phyloP scores from a whole-genome alignment of 2,797 vertebrate species.

The Centroberyx gerrardi region DNA sequence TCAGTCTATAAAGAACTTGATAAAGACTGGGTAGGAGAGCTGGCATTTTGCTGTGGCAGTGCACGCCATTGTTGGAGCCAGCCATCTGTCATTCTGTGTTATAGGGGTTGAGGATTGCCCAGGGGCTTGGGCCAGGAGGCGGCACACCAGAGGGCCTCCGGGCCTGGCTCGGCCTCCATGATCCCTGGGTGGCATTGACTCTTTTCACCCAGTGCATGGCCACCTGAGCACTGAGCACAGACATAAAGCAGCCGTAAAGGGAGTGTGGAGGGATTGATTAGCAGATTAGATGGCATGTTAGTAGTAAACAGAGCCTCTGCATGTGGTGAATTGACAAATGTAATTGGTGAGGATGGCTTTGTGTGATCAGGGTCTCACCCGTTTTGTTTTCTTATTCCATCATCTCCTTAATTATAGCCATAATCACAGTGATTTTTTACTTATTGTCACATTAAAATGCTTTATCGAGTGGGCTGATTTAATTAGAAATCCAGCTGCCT shows the following conservation, averaged over 20 bases:
- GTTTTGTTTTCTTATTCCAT: background rate
- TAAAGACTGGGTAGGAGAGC: conserved; percentile 18
- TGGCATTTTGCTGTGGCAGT: conserved; percentile 38
- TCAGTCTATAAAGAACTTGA: conserved; percentile 2
- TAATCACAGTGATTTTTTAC: conserved; percentile 6
- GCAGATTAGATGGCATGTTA: background rate
- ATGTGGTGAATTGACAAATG: background rate
- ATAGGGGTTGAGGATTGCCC: conserved; percentile 27
- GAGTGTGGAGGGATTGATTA: background rate
- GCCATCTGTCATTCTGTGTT: conserved; percentile 52
- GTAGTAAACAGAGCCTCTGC: background rate
- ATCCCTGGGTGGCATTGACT: conserved; percentile 11
- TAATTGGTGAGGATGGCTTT: background rate
- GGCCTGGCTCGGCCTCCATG: conserved; percentile 12
- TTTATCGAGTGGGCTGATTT: conserved; percentile 18
- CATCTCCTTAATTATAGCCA: background rate
- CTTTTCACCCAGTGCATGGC: conserved; percentile 1
- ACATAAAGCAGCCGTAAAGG: too few species aligned
- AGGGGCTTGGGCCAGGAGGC: conserved; percentile 16
- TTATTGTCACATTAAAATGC: background rate
- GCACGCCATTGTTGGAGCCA: conserved; percentile 9
- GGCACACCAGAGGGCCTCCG: conserved; percentile 7
- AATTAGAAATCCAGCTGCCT: conserved; percentile 29
- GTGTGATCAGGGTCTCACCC: background rate
- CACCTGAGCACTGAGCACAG: conserved; percentile 34